Evolutionary conservation across 2,888 invertebrate species (phyloP).

Genomic region (Boloria euphrosyne): DNA sequence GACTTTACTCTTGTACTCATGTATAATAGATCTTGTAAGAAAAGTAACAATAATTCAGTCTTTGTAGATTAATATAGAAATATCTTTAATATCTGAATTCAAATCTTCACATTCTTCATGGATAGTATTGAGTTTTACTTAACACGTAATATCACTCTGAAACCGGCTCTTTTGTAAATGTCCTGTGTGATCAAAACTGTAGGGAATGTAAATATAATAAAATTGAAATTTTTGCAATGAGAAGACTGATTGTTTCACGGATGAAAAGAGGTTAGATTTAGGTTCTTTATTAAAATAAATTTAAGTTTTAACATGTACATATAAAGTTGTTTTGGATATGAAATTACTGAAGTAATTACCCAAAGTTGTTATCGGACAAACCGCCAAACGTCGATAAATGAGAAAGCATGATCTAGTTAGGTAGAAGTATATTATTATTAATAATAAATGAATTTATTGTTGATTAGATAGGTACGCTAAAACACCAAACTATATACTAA

Average conservation of each 20-base stretch:
- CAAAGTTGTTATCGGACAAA: slow-evolving; percentile 32
- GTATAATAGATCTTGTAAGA: neutral
- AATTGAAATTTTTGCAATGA: slow-evolving; percentile 78
- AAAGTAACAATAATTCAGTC: slow-evolving; percentile 9
- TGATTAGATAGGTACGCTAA: slow-evolving; percentile 35
- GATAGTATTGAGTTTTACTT: neutral
- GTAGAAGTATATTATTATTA: slow-evolving; percentile 29
- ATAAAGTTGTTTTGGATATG: slow-evolving; percentile 34
- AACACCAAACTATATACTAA: slow-evolving; percentile 32
- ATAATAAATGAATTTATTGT: slow-evolving; percentile 40
- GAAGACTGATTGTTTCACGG: slow-evolving; percentile 80
- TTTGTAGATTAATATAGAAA: neutral
- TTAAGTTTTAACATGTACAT: slow-evolving; percentile 60
- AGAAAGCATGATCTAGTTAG: slow-evolving; percentile 34
- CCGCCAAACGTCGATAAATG: slow-evolving; percentile 31
- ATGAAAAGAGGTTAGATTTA: slow-evolving; percentile 72
- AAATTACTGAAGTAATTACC: slow-evolving; percentile 32
- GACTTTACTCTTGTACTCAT: neutral
- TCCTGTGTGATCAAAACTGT: slow-evolving; percentile 41
- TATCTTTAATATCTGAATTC: neutral
- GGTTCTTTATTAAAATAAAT: slow-evolving; percentile 66
- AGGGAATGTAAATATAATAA: slow-evolving; percentile 62
- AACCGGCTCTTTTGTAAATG: slow-evolving; percentile 45
- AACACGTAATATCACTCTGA: neutral
- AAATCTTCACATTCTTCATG: neutral